Conservation (phyloP, 1,140 invertebrate genomes). For the Zaprionus vittiger region DNA sequence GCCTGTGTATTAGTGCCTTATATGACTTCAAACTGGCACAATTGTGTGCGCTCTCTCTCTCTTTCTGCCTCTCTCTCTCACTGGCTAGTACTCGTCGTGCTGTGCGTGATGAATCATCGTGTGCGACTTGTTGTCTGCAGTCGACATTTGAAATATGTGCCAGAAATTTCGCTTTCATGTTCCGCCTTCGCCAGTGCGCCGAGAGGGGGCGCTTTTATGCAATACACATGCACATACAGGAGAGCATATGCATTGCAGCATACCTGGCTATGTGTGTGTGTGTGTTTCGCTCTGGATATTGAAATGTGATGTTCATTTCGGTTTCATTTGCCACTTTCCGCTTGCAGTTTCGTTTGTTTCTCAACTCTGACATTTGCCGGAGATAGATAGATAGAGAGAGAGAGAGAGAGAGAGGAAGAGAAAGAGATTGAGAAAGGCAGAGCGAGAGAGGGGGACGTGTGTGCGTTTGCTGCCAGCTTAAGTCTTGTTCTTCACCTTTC, state of each 20-base stretch:
- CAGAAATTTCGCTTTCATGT: conserved; percentile 83
- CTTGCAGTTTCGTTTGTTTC: conserved; percentile 22
- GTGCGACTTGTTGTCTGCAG: conserved; percentile 70
- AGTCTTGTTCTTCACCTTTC: background rate
- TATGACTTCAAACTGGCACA: conserved; percentile 23
- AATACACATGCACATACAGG: conserved; percentile 20
- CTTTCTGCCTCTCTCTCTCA: background rate
- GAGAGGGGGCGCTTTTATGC: conserved; percentile 54
- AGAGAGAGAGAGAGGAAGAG: background rate
- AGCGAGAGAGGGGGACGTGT: background rate
- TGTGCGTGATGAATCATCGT: conserved; percentile 62
- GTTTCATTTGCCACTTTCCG: conserved; percentile 55
- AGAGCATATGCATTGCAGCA: conserved; percentile 30
- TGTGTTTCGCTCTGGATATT: conserved; percentile 21
- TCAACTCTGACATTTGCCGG: conserved; percentile 73
- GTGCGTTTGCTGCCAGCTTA: background rate
- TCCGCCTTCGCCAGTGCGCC: conserved; percentile 39
- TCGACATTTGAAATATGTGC: conserved; percentile 70
- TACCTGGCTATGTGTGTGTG: conserved; percentile 13
- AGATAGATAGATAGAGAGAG: background rate
- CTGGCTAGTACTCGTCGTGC: background rate
- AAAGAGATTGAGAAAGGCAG: background rate
- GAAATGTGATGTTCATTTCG: conserved; percentile 58
- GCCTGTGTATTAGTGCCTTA: conserved; percentile 31
- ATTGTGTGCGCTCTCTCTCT: background rate